A percentile compares a stretch with the other conserved stretches of the same genome.
These are phyloP conservation scores for Coronaproctus castanopsis DNA, from an alignment of 2,888 invertebrate genomes.

Conservation along the genomic window DNA sequence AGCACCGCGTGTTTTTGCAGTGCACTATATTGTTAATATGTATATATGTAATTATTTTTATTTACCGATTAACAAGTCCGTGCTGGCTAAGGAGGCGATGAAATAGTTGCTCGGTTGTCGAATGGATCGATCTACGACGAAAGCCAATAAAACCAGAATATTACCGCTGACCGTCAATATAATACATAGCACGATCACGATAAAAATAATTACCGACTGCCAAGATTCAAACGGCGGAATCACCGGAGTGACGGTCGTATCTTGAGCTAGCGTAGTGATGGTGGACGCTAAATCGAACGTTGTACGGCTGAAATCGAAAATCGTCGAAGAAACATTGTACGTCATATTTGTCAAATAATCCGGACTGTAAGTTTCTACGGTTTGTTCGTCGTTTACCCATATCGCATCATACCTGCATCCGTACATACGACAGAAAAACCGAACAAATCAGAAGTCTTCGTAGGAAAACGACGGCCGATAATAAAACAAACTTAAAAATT, in stretches of 20 bases:
- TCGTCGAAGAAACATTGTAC: neutral
- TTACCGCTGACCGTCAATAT: conserved; percentile 87
- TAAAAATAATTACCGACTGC: conserved; percentile 73
- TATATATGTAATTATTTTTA: too few species aligned
- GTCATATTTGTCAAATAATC: neutral
- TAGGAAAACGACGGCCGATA: too few species aligned
- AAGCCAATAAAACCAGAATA: conserved; percentile 80
- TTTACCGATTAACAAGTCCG: conserved; percentile 85
- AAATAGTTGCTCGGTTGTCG: conserved; percentile 98
- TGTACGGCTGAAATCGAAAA: neutral
- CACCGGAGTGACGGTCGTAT: conserved; percentile 29
- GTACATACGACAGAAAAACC: too few species aligned
- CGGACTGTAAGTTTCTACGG: neutral
- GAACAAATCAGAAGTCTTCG: too few species aligned
- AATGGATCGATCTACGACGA: conserved; percentile 79
- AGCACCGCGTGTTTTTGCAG: too few species aligned
- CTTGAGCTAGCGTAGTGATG: too few species aligned
- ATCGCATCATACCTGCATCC: neutral
- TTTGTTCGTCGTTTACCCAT: neutral
- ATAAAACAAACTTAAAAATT: too few species aligned
- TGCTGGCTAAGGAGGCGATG: conserved; percentile 92
- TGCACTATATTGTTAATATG: too few species aligned
- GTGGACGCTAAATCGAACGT: neutral
- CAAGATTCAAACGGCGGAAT: conserved; percentile 72
- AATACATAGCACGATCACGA: conserved; percentile 69